Base-by-base conservation (phyloP, 2,888 invertebrate genomes). In the Cylloceria caligata region DNA sequence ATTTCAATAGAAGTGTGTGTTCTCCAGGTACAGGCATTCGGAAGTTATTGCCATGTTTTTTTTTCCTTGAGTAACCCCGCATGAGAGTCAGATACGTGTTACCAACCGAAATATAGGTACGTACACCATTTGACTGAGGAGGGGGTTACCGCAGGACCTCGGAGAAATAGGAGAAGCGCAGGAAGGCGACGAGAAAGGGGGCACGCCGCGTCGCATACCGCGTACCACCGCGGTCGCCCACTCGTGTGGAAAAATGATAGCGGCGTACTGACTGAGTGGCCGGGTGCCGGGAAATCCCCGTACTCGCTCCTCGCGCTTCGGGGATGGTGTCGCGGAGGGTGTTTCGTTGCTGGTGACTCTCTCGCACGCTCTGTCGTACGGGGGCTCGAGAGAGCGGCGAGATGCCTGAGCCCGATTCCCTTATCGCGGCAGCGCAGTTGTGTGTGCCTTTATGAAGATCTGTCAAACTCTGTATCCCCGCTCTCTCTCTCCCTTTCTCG, bases 161-260 rank as follows among this genome's bases (percentile, higher is more conserved):
- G 57, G 30, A 11, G 39, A 71, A 45, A 30, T 11, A 55, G 64
- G 45, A 47, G 45, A 45, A 45, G 72, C 21, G 24, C 13, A 72
- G 57, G 80, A 77, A 74, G 69, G 67, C 21, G 81, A 80, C 39
- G 74, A 82, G 81, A 71, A 78, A 79, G 49, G 64, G 72, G 68
- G 76, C 73, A 80, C 60, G 74, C 64, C 72, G 79, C 74, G 81
- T 74, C 74, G 71, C 67, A 72, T 71, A 75, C 71, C 75, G 19
- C 52, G 57, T 80, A 69, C 71, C 80, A 77, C 86, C 87, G 77
- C 88, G 89, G 92, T 90, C 92, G 92, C 91, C 90, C 93, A 93
- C 91, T 93, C 94, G 93, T 94, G 94, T 93, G 94, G 94, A 94
- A 94, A 94, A 94, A 94, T 93, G 94, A 94, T 94, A 94, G 94